Evolutionary conservation across 2,888 invertebrate species (phyloP), one percentile per base, ranked within the genome.

Genomic region (Drosophila paranaensis): DNA sequence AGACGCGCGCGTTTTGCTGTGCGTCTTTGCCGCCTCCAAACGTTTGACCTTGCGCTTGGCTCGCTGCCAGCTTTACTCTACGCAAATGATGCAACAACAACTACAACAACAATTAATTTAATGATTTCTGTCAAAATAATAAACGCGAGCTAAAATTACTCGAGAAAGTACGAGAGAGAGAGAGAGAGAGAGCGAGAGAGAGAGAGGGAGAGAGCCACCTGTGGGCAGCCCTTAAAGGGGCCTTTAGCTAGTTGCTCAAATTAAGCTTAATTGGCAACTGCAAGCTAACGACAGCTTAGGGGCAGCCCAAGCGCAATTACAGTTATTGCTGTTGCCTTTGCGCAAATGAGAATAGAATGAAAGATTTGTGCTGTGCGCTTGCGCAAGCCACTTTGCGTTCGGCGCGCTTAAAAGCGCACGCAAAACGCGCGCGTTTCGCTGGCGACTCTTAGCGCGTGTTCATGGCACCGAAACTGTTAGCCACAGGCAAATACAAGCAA

Each of bases 241-340:
- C 48, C 37, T 43, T 50, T 50, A 13, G 6, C 33, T 27, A 13
- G 54, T 46, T 64, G 54, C 6, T 35, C 55, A 74, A 70, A 85
- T 82, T 40, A 53, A 74, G 73, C 75, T 82, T 70, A 82, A 80
- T 85, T 77, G 74, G 57, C 48, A 54, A 54, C 62, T 81, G 61
- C 39, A 64, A 42, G 8, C 30, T 16, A 45, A 50, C 46, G 48
- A 10, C 66, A 50, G 43, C 51, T 74, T 57, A 55, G n/a, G n/a
- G 43, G 53, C 54, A 63, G 58, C 45, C 27, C 9, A 39, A 53
- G 42, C 43, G 30, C 30, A 64, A 60, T 81, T 55, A 39, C 64
- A 45, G 55, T 20, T 40, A 30, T 48, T 37, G 40, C 51, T 40
- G 39, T 13, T 48, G 51, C 11, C 42, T 16, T 13, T 43, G 48